Base-by-base conservation (phyloP, 2,797 vertebrate species). In the Peromyscus eremicus region DNA sequence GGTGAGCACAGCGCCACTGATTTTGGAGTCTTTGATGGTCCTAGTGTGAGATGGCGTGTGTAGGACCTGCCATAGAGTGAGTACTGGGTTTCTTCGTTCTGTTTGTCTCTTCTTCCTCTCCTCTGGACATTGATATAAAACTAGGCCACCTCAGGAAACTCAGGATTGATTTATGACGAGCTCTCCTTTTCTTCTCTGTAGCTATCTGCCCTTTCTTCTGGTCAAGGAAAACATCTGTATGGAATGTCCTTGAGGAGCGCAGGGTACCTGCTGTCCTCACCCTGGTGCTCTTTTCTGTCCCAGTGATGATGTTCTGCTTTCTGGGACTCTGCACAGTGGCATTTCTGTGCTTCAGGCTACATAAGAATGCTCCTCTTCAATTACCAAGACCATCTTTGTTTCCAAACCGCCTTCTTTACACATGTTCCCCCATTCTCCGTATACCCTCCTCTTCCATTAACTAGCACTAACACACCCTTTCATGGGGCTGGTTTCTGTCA, bases 391-490 rank as follows among this genome's bases (percentile, higher is more conserved):
- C 12, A 5, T 57, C 46, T 17, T 85, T 29, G 1, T 57, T 9
- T 46, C 52, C 9, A 6, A 37, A 13, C 64, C 6, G 6, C n/a
- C 25, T 82, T 5, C 83, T 43, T 84, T 43, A 73, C 6, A 1
- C 2, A 34, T 13, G 14, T 43, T 34, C 4, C 10, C 2, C 29
- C 29, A 0, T 49, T n/a, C 75, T 57, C 0, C 49, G 55, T 23
- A 57, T 79, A 60, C 12, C 27, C 7, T 29, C 60, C 21, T 29
- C 21, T 60, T 2, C 13, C 2, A 0, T 37, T 91, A 0, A 1
- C 49, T 13, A 11, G 29, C 19, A 17, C 25, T 11, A 1, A 0
- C 10, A 9, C 19, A 25, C 19, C 82, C 25, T 27, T 68, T 10
- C 32, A 1, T 40, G 17, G 68, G 43, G 52, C 16, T 62, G 13